Base-by-base conservation (phyloP, 1,140 invertebrate genomes). In the Aphidius ervi region DNA sequence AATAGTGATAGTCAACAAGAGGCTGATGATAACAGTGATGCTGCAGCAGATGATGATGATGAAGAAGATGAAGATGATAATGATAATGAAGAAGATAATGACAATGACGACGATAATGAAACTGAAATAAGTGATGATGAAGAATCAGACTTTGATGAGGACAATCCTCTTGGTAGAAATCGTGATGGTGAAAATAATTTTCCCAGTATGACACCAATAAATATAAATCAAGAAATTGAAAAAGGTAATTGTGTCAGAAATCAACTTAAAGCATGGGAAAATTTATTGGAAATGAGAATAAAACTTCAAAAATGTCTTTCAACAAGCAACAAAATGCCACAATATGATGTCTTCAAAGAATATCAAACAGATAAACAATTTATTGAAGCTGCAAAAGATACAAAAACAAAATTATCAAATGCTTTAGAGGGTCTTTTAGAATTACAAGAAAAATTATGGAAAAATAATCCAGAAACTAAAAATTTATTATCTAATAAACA, bases 231-330 rank as follows among this genome's bases (percentile, higher is more conserved):
- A 64, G 86, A 91, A 70, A 81, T 88, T 4, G 85, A 89, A 67
- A 94, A 92, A 80, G 90, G 89, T 41, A 77, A 82, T n/a, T 86
- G 86, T 70, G 86, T 93, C 2, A 84, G 84, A 75, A 88, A 88
- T 73, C 91, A 95, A 71, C 70, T 91, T 9, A 80, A 83, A 61
- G 70, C 94, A 1, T 95, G 91, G 91, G 93, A 95, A 74, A 86
- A 82, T 61, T 72, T 95, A 3, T 70, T 95, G 16, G 92, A 96
- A 76, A 81, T 87, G 68, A 82, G 93, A 65, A 95, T 96, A 64
- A 88, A 91, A 68, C 73, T 95, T 5, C 93, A 96, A 73, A 92
- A 93, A 74, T 84, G 87, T 68, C 71, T 94, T 41, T 72, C 82
- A 50, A 81, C 82, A 37, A 84, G 86, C 4, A 96, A 96, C 77